These are phyloP conservation scores for Clupea harengus DNA, from an alignment of 2,113 vertebrate genomes.

Conservation along the genomic window DNA sequence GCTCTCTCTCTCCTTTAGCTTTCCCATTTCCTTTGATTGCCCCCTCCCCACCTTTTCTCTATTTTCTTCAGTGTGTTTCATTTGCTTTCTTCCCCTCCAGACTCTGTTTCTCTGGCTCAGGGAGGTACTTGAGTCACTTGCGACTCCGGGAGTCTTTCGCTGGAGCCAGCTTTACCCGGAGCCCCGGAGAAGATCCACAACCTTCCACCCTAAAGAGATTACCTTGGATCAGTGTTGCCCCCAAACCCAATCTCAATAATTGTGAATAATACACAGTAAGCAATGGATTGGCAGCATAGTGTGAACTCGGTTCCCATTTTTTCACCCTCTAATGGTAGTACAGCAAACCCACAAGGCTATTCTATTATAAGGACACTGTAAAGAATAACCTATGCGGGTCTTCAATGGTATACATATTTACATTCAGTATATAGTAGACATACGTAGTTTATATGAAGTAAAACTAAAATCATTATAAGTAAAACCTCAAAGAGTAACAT, in stretches of 20 bases:
- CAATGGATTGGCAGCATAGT: background rate
- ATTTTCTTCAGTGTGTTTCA: slow-evolving; percentile 50
- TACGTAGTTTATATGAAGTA: too few relatives aligned
- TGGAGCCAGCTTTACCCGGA: slow-evolving; percentile 62
- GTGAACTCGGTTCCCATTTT: background rate
- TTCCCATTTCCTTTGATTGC: slow-evolving; percentile 69
- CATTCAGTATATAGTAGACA: background rate
- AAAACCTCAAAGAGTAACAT: background rate
- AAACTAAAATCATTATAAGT: too few relatives aligned
- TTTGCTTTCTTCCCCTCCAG: slow-evolving; percentile 59
- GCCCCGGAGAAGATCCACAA: background rate
- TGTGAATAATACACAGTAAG: background rate
- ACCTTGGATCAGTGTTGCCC: slow-evolving; percentile 10
- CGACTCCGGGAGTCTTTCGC: slow-evolving; percentile 66
- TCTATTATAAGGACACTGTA: background rate
- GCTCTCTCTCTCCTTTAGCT: slow-evolving; percentile 59
- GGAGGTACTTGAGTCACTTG: slow-evolving; percentile 68
- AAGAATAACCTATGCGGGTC: background rate
- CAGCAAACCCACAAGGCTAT: background rate
- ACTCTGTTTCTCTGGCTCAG: slow-evolving; percentile 63
- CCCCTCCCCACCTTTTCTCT: slow-evolving; percentile 28
- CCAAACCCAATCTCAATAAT: background rate
- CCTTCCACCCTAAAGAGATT: slow-evolving; percentile 37
- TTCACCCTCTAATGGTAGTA: background rate
- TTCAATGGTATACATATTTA: background rate